Base-by-base conservation (phyloP, 2,113 vertebrate species). In the Lophura nycthemera region DNA sequence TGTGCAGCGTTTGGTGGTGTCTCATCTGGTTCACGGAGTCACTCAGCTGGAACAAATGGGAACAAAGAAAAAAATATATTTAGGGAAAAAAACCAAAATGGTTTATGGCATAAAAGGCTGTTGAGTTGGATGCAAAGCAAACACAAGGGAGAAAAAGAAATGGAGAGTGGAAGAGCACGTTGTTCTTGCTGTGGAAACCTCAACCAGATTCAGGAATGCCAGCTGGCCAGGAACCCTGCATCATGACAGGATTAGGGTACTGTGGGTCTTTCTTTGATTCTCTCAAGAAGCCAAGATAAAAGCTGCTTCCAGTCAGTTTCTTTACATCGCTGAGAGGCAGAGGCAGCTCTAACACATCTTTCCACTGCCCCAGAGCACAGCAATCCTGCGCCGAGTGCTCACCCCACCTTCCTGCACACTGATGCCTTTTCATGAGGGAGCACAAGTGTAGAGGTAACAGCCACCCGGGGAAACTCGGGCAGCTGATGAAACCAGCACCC, bases 21-120 rank as follows among this genome's bases (percentile, higher is more conserved):
- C 97, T 96, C 94, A 94, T 97, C 96, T 95, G 96, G 96, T 94
- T 96, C 96, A 96, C 86, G 97, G 95, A 96, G 94, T 97, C 97
- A 98, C 93, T 97, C 97, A 64, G 98, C 98, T 98, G 97, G 96
- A 98, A 98, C 90, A 98, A 97, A 98, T 87, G 96, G 97, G 96
- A 98, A 97, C 96, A 96, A 97, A 97, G 78, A 96, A 92, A 92
- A 89, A 92, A 78, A 79, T 29, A 85, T 18, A 83, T 75, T 92
- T 86, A 95, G 93, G 82, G 63, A 13, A 75, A 72, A 75, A 92
- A 95, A 86, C 64, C 64, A 38, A 95, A 87, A 92, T 42, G 60
- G 69, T 60, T 93, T 74, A 86, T 64, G 90, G 91, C 20, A 96
- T n/a, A n/a, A 76, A 74, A 83, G 80, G 80, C 52, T 92, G 95